Base-by-base conservation (phyloP, 2,797 vertebrate genomes). In the Astyanax mexicanus region DNA sequence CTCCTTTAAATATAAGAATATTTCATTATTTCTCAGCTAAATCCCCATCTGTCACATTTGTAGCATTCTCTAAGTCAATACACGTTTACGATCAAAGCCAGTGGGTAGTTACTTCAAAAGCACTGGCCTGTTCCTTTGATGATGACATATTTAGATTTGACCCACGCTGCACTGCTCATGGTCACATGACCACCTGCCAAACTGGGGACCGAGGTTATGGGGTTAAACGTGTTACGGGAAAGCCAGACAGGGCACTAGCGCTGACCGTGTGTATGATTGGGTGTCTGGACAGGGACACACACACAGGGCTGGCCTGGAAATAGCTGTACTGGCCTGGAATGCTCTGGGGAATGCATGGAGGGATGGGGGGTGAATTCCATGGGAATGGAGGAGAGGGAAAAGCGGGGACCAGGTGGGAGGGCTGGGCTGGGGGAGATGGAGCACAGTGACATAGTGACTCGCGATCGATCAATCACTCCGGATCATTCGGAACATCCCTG, bases 321-420 rank as follows among this genome's bases (percentile, higher is more conserved):
- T 93, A 94, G 91, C 90, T 91, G 86, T 62, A 44, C 73, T 81
- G 84, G 86, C 77, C 89, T 89, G 92, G 91, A 92, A 93, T 92
- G 84, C 86, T 88, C 77, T 81, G 75, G 79, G 81, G 87, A 92
- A 91, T 92, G 88, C 86, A 80, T 19, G 27, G 17, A 15, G n/a
- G 10, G 47, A 64, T 81, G 27, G n/a, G 19, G 17, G 10, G 44
- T 51, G 54, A 66, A 82, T 86, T 84, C 85, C 82, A 87, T 84
- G 79, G 86, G 79, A 23, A 55, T n/a, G n/a, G n/a, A n/a, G n/a
- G 23, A 29, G 52, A 55, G 69, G 70, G 81, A 79, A 69, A 35
- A 70, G 79, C 72, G 65, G n/a, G 64, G 23, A 55, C 74, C 61
- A 61, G 40, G 65, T 44, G 74, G 72, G 32, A 70, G 40, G 55